Percentiles rank a stretch among this genome's conserved stretches.
Conservation (phyloP, 2,113 vertebrate genomes). For the Microtus oregoni region DNA sequence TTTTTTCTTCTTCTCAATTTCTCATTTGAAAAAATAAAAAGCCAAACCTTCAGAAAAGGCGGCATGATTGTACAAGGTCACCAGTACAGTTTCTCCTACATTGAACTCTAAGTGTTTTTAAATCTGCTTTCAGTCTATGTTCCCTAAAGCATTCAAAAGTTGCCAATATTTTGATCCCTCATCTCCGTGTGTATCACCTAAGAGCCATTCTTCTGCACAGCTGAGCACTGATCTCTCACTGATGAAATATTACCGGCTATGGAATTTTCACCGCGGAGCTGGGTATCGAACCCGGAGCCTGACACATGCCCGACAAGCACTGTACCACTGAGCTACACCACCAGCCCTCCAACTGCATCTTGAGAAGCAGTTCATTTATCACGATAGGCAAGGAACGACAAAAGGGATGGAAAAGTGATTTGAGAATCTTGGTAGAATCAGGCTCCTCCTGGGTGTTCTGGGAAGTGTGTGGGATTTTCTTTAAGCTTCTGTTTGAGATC, state of each 20-base stretch:
- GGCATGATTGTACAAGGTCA: neutral
- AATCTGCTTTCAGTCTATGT: neutral
- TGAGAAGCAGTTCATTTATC: slow-evolving; percentile 10
- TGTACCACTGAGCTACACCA: neutral
- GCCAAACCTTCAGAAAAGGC: neutral
- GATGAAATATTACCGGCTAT: neutral
- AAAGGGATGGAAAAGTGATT: neutral
- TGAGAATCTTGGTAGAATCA: neutral
- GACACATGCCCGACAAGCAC: neutral
- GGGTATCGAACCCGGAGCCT: neutral
- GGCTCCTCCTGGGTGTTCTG: neutral
- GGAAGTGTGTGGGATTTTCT: neutral
- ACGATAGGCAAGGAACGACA: neutral
- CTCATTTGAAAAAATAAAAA: neutral
- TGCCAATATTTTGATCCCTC: neutral
- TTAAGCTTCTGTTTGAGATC: neutral
- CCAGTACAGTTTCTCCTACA: neutral
- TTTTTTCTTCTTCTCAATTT: neutral
- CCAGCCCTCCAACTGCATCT: neutral
- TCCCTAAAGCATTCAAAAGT: neutral
- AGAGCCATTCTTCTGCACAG: neutral
- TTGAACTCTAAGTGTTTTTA: neutral
- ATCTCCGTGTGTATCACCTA: neutral
- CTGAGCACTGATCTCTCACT: neutral
- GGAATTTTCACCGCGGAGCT: neutral